Percentiles rank a stretch among this genome's conserved stretches.
Evolutionary conservation across 2,113 vertebrate genomes (phyloP).

Genomic region (Pluvialis apricaria): DNA sequence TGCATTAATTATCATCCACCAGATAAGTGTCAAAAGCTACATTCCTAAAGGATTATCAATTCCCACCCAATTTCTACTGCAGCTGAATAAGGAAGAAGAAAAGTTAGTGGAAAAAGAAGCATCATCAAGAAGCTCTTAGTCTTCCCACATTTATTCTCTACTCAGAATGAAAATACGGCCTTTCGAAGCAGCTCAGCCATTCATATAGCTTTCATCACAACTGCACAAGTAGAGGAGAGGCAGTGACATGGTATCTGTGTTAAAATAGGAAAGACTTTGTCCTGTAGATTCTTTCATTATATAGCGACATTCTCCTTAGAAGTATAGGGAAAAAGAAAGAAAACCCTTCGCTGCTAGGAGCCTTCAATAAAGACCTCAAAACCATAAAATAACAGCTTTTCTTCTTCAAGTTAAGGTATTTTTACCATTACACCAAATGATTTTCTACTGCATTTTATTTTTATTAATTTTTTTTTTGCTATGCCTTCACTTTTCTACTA

Average conservation of each 20-base stretch:
- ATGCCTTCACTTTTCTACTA: background rate
- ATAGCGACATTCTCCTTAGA: background rate
- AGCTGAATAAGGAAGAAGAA: conserved; percentile 19
- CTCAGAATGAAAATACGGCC: conserved; percentile 16
- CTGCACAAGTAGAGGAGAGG: background rate
- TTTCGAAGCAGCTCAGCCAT: background rate
- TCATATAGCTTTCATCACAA: conserved; percentile 31
- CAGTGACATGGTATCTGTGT: conserved; percentile 14
- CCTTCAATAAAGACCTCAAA: conserved; percentile 3
- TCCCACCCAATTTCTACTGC: conserved; percentile 38
- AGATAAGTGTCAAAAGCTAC: conserved; percentile 61
- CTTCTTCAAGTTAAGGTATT: background rate
- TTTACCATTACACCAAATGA: background rate
- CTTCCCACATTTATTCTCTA: conserved; percentile 8
- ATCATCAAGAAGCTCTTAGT: conserved; percentile 20
- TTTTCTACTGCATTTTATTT: background rate
- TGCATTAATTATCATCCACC: conserved; percentile 61
- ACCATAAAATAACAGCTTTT: background rate
- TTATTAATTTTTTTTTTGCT: background rate
- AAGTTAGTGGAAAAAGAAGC: conserved; percentile 37
- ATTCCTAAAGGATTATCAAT: conserved; percentile 60
- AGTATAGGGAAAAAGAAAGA: conserved; percentile 9
- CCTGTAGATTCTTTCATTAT: conserved; percentile 17
- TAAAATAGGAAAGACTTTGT: conserved; percentile 43
- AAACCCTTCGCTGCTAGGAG: background rate